Evolutionary conservation across 2,888 invertebrate genomes (phyloP), one percentile per base, ranked within the genome.

Genomic region (Drosophila atroscutellata): DNA sequence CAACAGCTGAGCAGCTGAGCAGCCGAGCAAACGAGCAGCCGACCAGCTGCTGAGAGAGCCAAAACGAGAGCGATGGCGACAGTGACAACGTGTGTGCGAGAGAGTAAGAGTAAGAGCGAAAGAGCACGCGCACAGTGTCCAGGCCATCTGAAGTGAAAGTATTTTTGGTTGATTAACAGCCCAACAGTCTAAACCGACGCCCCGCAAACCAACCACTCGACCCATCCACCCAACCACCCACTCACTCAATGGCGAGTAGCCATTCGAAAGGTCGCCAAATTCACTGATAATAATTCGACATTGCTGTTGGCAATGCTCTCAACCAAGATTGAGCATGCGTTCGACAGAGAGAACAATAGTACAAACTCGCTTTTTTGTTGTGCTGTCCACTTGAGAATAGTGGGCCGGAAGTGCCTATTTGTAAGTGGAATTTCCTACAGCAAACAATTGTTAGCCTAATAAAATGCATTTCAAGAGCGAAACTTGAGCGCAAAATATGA

Each of bases 21-120:
- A 67, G 75, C 80, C 64, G 75, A 89, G 83, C 87, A 85, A 89
- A 89, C 89, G 89, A 83, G 84, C 75, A 61, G 79, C 55, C 58
- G 34, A 62, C 66, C 66, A 71, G 75, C 80, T 69, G 76, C 75
- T 59, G 50, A 80, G 72, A 67, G 69, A 52, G 65, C 8, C 15
- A 24, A 45, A 45, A 24, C 45, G 45, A 37, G n/a, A 7, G 13
- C 37, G 37, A 30, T 26, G 39, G 47, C 32, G 58, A 50, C 56
- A 58, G 55, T 30, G 50, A 20, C 58, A 56, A 51, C 2, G n/a
- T 51, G 42, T 15, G 37, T 50, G 51, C 3, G 50, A 8, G 8
- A 24, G 45, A 24, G 45, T 24, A 45, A 49, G 56, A 62, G 71
- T 11, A 63, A 30, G 63, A 52, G 81, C 50, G 68, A 58, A 62